These are phyloP conservation scores for Ammospiza maritima DNA, from an alignment of 2,797 vertebrate genomes.

Conservation along the genomic window DNA sequence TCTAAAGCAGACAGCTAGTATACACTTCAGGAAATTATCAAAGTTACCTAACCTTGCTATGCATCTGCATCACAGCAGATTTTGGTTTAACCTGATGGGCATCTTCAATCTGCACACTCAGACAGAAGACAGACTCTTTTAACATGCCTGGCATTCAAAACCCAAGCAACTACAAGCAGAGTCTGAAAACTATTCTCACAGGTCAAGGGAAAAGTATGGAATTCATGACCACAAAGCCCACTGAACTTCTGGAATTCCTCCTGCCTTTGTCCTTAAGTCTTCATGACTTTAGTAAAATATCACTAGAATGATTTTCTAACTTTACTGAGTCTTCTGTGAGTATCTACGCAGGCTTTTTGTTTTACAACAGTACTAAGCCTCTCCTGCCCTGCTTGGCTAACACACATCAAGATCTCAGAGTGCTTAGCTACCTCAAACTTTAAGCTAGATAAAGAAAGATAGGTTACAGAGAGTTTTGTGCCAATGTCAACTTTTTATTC, in stretches of 20 bases:
- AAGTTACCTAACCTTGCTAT: neutral
- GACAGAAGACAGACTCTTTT: neutral
- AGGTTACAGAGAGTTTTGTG: neutral
- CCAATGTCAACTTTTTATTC: neutral
- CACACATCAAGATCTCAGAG: neutral
- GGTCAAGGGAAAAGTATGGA: neutral
- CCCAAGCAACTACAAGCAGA: neutral
- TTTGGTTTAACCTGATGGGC: neutral
- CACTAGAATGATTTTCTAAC: neutral
- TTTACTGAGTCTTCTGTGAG: neutral
- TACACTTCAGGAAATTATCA: neutral
- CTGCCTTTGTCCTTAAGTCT: neutral
- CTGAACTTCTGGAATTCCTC: neutral
- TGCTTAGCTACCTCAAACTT: neutral
- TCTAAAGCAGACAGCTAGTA: neutral
- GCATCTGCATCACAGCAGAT: neutral
- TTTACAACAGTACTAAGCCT: neutral
- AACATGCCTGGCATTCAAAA: neutral
- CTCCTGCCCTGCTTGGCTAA: neutral
- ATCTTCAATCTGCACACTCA: neutral
- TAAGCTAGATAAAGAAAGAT: neutral
- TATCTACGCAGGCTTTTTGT: neutral
- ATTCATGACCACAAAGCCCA: neutral
- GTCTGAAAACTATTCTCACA: neutral
- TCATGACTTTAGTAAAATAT: neutral